Evolutionary conservation across 2,888 invertebrate species (phyloP), one percentile per base, ranked within the genome.

Genomic region (Lasius fuliginosus): DNA sequence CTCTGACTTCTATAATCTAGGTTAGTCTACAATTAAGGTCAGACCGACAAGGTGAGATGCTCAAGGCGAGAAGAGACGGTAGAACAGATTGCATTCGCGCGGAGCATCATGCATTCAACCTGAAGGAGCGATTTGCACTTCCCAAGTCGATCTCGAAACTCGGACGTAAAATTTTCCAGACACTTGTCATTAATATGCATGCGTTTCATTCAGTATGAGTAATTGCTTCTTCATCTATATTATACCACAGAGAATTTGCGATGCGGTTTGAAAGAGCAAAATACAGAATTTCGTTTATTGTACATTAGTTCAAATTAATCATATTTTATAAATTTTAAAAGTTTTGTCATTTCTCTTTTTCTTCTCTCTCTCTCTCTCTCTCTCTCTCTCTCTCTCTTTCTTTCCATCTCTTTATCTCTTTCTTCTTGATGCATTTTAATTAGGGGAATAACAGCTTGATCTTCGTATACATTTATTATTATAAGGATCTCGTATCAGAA

Each of bases 11-110:
- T 86, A 88, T 89, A 90, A 90, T 90, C 90, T 90, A 85, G 90
- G 90, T 90, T 90, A 90, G 89, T 83, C 86, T 90, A 90, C 90
- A 90, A 90, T 90, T 90, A 90, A 90, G 90, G 90, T 90, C 90
- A 89, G 87, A 87, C 85, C 84, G 86, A 68, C 77, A 30, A 77
- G 85, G 82, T 85, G 84, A 82, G 79, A 79, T 79, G 82, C 83
- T 85, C 88, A 53, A 53, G 77, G 86, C 85, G 89, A 87, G 88
- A 89, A 87, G 87, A 90, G 90, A 90, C 86, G 85, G 85, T 81
- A 83, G 88, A 74, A 84, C 85, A 87, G 87, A 90, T 89, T 86
- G 86, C 88, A 83, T 84, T 86, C 81, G 88, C 85, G 85, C 85
- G 69, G 86, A 71, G 56, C 77, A 58, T 68, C 56, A 69, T 77